Evolutionary conservation across 2,888 invertebrate species (phyloP).

Genomic region (Hyposoter dolosus): DNA sequence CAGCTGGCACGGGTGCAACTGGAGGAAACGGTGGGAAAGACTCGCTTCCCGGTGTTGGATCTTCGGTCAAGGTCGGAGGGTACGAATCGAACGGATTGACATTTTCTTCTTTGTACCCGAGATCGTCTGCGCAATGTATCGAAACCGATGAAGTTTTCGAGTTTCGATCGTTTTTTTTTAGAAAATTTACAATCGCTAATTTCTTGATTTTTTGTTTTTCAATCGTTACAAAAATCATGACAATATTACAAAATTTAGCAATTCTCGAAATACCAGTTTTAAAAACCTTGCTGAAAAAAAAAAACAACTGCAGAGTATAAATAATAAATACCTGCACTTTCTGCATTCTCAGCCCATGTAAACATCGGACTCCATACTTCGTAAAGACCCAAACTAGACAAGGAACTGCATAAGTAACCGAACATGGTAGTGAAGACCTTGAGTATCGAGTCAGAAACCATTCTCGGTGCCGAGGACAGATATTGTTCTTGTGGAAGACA

Average conservation of each 20-base stretch:
- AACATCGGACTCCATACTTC: conserved; percentile 79
- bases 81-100: conserved; percentile 78
- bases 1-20: conserved; percentile 78
- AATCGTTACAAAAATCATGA: not conserved
- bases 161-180: not conserved
- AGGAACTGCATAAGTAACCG: conserved; percentile 78
- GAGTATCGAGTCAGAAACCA: conserved; percentile 76
- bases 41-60: conserved; percentile 82
- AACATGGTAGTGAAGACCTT: conserved; percentile 74
- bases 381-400: conserved; percentile 79
- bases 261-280: not conserved
- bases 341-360: conserved; percentile 76
- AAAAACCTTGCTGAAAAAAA: not conserved
- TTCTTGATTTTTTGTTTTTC: not conserved
- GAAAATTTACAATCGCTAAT: not conserved
- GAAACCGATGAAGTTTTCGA: not conserved
- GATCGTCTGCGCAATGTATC: conserved; percentile 74
- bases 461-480: conserved; percentile 83
- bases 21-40: conserved; percentile 84
- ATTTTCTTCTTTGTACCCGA: conserved; percentile 79
- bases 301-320: not conserved
- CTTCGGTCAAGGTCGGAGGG: conserved; percentile 84
- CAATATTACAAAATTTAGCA: not conserved
- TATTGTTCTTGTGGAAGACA: conserved; percentile 87
- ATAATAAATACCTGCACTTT: conserved; percentile 70